Evolutionary conservation across 53 echinoderm and acorn worm genomes (phyloP), one percentile per base, ranked within the genome.

Genomic region (Holothuria leucospilota): DNA sequence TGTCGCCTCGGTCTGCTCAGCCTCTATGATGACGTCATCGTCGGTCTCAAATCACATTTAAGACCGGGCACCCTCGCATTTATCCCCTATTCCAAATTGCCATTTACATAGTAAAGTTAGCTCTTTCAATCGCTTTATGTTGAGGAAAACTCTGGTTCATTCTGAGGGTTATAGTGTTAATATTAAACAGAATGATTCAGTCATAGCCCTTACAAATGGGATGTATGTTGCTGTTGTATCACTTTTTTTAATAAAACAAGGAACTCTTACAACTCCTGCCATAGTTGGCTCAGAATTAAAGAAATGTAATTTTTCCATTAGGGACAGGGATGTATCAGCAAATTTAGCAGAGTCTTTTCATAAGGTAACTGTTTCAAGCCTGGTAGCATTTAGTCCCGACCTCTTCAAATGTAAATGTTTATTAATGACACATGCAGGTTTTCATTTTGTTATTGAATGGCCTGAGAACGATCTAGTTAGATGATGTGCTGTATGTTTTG

Each of bases 91-190:
- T n/a, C n/a, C n/a, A n/a, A n/a, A n/a, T n/a, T n/a, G n/a, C n/a
- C n/a, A n/a, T n/a, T n/a, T n/a, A n/a, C n/a, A n/a, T n/a, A n/a
- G n/a, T n/a, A n/a, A n/a, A n/a, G n/a, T n/a, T n/a, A n/a, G n/a
- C n/a, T n/a, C n/a, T n/a, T n/a, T n/a, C n/a, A 72, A 11, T 72
- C 0, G 10, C 11, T 72, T 72, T 21, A 30, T 72, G 29, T 13
- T 72, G 29, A 72, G 39, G 13, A 72, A 72, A 40, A 72, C 8
- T 13, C 39, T 72, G 41, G 13, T 72, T 30, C 72, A 72, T 21
- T 72, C 72, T 15, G 20, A 72, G 39, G 29, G 12, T 20, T 72
- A 72, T 41, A n/a, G n/a, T n/a, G n/a, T n/a, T n/a, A n/a, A n/a
- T n/a, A n/a, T n/a, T n/a, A 72, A 20, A 14, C n/a, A n/a, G n/a